Evolutionary conservation across 2,888 invertebrate genomes (phyloP).

Genomic region (Ichneumon xanthorius): DNA sequence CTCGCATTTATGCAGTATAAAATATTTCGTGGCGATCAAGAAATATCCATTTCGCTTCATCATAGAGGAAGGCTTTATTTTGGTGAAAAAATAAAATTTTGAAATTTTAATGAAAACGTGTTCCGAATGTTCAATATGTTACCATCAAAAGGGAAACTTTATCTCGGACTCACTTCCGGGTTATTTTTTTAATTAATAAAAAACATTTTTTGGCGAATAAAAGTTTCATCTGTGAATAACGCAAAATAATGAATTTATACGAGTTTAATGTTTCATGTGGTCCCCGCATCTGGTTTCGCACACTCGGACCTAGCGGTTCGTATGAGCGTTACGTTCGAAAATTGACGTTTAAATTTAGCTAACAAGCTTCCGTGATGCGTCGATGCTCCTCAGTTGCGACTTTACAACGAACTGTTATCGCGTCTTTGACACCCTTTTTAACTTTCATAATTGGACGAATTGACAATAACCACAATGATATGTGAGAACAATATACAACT

Average conservation of each 20-base stretch:
- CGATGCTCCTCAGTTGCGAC: not conserved
- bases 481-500: not conserved
- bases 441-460: not conserved
- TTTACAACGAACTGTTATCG: not conserved
- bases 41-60: no score
- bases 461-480: not conserved
- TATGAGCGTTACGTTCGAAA: constrained; percentile 19
- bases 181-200: not conserved
- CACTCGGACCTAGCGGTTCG: not conserved
- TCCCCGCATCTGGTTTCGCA: constrained; percentile 17
- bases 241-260: no score
- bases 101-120: no score
- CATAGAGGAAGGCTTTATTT: no score
- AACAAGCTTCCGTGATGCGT: constrained; percentile 6
- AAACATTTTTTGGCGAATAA: not conserved
- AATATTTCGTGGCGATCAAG: no score
- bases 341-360: constrained; percentile 53
- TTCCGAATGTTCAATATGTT: no score
- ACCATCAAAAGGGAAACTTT: no score
- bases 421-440: not conserved
- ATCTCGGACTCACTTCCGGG: no score
- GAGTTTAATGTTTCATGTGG: not conserved
- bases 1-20: no score
- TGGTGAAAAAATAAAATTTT: no score
- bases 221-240: not conserved